Conservation (phyloP, 2,888 invertebrate species). For the Machimus rusticus region DNA sequence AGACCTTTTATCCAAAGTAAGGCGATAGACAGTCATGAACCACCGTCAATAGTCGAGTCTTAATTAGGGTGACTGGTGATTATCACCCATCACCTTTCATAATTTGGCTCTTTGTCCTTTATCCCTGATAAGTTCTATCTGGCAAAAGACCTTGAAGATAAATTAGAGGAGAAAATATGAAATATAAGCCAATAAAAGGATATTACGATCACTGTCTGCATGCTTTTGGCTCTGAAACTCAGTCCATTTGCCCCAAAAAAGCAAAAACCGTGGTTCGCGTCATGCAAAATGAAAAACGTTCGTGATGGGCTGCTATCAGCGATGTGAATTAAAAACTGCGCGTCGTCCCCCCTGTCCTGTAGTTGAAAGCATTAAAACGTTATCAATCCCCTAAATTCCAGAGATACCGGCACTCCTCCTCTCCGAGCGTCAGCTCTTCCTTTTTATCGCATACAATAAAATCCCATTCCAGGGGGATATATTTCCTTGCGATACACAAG, state of each 20-base stretch:
- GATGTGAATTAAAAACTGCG: not conserved
- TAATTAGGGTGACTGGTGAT: not conserved
- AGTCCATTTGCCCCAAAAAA: not conserved
- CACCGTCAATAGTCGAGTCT: not conserved
- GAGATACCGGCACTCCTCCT: not conserved
- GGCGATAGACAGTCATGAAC: not conserved
- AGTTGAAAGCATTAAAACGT: not conserved
- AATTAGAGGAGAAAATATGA: not conserved
- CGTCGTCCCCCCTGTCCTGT: not conserved
- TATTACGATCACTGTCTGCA: not conserved
- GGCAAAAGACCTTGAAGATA: not conserved
- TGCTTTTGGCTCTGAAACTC: not conserved
- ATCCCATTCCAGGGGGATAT: not conserved
- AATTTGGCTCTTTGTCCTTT: not conserved
- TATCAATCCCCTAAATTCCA: not conserved
- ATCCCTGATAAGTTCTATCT: not conserved
- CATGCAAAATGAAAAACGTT: not conserved
- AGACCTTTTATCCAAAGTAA: too few relatives aligned
- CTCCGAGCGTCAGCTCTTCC: not conserved
- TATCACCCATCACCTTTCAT: not conserved
- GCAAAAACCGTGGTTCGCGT: not conserved
- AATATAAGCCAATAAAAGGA: not conserved
- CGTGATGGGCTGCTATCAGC: not conserved
- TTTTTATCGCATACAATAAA: not conserved
- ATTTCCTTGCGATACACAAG: not conserved